Percentiles rank a stretch among this genome's conserved stretches.
Evolutionary conservation across 2,888 invertebrate genomes (phyloP).

Genomic region (Carcina quercana): DNA sequence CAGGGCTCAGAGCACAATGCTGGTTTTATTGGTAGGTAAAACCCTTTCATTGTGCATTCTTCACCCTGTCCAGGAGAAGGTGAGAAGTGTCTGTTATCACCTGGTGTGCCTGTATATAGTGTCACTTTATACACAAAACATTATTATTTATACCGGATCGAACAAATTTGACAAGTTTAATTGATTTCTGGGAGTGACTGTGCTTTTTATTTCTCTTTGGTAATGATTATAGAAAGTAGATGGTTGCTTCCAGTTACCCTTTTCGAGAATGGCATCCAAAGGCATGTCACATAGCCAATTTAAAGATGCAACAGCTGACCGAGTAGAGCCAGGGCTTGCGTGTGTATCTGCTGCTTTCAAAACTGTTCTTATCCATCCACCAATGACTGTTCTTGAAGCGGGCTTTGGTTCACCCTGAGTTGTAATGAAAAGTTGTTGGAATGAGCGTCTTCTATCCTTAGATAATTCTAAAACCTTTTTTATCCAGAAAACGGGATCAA

Average conservation of each 20-base stretch:
- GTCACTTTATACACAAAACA: too few relatives aligned
- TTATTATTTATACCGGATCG: too few relatives aligned
- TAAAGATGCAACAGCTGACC: neutral
- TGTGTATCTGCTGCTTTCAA: neutral
- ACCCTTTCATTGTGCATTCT: too few relatives aligned
- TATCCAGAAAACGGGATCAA: neutral
- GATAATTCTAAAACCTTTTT: conserved; percentile 4
- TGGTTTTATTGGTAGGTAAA: too few relatives aligned
- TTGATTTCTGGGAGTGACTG: too few relatives aligned
- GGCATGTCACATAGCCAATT: neutral
- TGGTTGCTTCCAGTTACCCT: conserved; percentile 1
- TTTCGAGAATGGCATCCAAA: neutral
- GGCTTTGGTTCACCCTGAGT: neutral
- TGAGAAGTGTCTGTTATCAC: too few relatives aligned
- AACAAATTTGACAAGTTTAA: too few relatives aligned
- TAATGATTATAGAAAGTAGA: too few relatives aligned
- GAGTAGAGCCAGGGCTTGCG: neutral
- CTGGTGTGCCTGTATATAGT: too few relatives aligned
- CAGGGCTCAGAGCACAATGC: too few relatives aligned
- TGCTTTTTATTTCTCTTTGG: too few relatives aligned
- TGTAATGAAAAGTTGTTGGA: neutral
- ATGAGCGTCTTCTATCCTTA: conserved; percentile 1
- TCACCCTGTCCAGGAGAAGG: too few relatives aligned
- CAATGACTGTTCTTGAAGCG: neutral
- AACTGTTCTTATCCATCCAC: neutral